phyloP scores from a whole-genome alignment of 2,888 invertebrate species.

The Fragum sueziense region DNA sequence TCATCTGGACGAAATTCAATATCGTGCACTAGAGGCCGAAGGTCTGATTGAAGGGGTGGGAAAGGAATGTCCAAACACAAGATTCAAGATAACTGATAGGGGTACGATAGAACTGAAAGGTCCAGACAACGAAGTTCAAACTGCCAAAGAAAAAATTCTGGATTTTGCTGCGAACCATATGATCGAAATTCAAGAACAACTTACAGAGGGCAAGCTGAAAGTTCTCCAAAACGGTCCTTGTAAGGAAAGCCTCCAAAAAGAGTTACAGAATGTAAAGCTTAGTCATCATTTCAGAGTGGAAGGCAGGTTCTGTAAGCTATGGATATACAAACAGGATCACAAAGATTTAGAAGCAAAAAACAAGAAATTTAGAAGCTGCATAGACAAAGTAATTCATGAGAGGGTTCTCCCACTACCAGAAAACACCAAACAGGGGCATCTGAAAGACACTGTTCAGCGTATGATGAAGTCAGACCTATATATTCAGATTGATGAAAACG shows the following conservation, averaged over 20 bases:
- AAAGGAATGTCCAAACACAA: not conserved
- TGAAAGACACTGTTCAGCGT: not conserved
- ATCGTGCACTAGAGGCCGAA: constrained; percentile 1
- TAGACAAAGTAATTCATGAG: not conserved
- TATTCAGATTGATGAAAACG: not conserved
- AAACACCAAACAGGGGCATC: not conserved
- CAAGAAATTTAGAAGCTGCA: not conserved
- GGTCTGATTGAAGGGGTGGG: not conserved
- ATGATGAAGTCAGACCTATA: not conserved
- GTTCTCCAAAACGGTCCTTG: not conserved
- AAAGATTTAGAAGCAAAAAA: not conserved
- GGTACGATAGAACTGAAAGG: not conserved
- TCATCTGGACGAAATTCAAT: not conserved
- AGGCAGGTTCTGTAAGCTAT: not conserved
- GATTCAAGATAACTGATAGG: not conserved
- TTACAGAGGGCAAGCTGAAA: not conserved
- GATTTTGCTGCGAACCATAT: not conserved
- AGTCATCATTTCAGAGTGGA: constrained; percentile 4
- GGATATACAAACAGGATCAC: not conserved
- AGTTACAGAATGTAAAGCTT: not conserved
- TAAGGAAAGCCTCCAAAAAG: not conserved
- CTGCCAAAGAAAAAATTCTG: not conserved
- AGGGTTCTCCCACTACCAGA: not conserved
- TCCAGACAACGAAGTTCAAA: not conserved
- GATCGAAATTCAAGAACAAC: not conserved